Evolutionary conservation across 2,888 invertebrate species (phyloP).

Genomic region (Ormyrus labotus): DNA sequence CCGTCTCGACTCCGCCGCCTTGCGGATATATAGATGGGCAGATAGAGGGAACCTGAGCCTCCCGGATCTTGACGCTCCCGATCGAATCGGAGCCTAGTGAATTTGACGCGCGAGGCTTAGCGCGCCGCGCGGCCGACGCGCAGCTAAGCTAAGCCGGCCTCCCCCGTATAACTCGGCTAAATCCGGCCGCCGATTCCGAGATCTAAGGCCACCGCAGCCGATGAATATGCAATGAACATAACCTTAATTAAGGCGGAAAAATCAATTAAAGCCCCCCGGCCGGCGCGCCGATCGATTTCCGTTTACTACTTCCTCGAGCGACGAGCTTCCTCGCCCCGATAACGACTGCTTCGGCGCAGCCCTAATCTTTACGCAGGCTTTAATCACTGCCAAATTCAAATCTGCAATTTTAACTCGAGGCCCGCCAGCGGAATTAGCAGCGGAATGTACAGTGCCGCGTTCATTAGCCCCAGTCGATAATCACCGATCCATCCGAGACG

Average conservation of each 20-base stretch:
- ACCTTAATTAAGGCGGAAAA: conserved; percentile 50
- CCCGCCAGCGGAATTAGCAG: no score
- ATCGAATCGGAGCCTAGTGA: conserved; percentile 56
- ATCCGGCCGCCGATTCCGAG: conserved; percentile 31
- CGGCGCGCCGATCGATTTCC: no score
- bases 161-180: conserved; percentile 43
- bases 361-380: no score
- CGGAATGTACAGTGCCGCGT: neutral
- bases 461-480: conserved; percentile 34
- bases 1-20: no score
- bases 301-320: neutral
- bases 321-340: neutral
- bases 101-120: conserved; percentile 57
- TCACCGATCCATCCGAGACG: conserved; percentile 43
- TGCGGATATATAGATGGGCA: neutral
- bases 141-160: conserved; percentile 31
- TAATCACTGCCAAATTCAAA: neutral
- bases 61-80: conserved; percentile 35
- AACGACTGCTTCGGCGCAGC: no score
- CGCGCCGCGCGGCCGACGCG: neutral
- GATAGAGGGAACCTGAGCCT: conserved; percentile 9
- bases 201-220: conserved; percentile 4
- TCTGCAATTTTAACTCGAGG: neutral
- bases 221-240: conserved; percentile 54
- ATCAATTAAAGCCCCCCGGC: conserved; percentile 46